Conservation (phyloP, 1,140 invertebrate genomes). For the Caenorhabditis latens region DNA sequence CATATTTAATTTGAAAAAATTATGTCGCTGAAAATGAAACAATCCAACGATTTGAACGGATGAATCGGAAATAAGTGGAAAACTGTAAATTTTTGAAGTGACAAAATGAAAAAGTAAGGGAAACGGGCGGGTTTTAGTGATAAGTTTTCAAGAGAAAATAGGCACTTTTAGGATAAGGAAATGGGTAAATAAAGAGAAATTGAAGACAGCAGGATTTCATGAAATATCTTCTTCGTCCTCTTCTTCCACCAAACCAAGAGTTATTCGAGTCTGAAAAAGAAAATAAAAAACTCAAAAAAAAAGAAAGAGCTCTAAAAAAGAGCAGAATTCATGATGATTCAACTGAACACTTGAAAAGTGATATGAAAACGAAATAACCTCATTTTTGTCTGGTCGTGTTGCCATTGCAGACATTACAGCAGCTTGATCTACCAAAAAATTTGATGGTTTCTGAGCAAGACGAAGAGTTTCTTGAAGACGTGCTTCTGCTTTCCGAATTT, state of each 20-base stretch:
- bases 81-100: conserved; percentile 10
- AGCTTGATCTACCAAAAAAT: conserved; percentile 37
- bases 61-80: background rate
- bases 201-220: background rate
- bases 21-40: conserved; percentile 14
- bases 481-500: conserved; percentile 49
- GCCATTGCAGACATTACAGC: conserved; percentile 27
- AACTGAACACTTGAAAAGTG: background rate
- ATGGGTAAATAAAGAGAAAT: background rate
- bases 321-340: background rate
- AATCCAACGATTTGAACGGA: conserved; percentile 39
- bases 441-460: conserved; percentile 23
- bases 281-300: background rate
- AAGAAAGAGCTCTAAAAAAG: background rate
- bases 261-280: conserved; percentile 20
- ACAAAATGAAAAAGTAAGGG: background rate
- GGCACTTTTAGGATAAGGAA: background rate
- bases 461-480: conserved; percentile 49
- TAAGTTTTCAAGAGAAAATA: conserved; percentile 46
- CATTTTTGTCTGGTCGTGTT: background rate
- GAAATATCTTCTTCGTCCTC: conserved; percentile 22
- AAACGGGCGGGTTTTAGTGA: background rate
- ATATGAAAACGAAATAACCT: background rate
- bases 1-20: background rate
- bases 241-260: conserved; percentile 21